Percentiles rank a stretch among this genome's conserved stretches.
Evolutionary conservation across 2,113 vertebrate species (phyloP).

Genomic region (Damaliscus lunatus): DNA sequence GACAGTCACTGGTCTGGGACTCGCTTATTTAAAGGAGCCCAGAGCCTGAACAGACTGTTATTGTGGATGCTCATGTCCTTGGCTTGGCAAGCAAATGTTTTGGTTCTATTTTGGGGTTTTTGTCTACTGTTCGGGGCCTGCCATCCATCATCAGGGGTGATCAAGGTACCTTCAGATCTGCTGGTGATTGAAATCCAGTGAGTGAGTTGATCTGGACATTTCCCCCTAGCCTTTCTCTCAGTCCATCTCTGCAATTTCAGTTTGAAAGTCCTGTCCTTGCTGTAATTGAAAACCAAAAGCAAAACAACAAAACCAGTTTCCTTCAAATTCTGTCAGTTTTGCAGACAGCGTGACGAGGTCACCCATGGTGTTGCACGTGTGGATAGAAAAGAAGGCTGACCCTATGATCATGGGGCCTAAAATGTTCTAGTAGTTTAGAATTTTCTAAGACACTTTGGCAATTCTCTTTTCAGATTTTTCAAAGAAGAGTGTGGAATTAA

Average conservation of each 20-base stretch:
- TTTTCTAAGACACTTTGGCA: background rate
- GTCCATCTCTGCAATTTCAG: background rate
- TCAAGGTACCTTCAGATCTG: background rate
- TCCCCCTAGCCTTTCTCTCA: background rate
- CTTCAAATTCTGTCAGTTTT: background rate
- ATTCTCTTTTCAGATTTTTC: background rate
- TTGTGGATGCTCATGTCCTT: background rate
- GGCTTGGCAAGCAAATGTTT: background rate
- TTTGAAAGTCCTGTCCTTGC: background rate
- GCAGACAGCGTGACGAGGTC: fast-evolving
- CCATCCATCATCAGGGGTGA: background rate
- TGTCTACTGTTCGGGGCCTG: background rate
- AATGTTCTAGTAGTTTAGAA: background rate
- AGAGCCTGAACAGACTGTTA: background rate
- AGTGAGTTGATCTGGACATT: background rate
- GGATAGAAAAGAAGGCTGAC: background rate
- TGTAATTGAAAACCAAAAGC: background rate
- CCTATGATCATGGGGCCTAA: background rate
- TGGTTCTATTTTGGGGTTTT: background rate
- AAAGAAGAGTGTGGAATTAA: background rate
- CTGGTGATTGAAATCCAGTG: background rate
- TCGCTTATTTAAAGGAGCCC: background rate
- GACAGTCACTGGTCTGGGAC: background rate
- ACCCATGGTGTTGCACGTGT: fast-evolving
- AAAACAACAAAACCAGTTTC: background rate